Conservation (phyloP, 2,888 invertebrate genomes). For the Megalurothrips usitatus region DNA sequence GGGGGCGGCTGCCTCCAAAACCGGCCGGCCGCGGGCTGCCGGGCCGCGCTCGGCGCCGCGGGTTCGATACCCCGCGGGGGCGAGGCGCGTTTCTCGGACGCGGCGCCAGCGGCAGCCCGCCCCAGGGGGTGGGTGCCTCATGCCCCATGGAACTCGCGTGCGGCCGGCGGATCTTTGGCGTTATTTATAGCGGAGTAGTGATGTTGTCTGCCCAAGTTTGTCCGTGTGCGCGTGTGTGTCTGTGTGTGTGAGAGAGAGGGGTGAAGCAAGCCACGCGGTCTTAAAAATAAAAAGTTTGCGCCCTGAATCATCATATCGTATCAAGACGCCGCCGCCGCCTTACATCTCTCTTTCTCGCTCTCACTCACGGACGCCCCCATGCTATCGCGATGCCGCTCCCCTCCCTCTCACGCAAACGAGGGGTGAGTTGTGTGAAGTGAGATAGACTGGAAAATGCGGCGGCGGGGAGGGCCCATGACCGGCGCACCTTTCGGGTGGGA, state of each 20-base stretch:
- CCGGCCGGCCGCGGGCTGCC: no score
- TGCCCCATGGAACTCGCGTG: slow-evolving; percentile 6
- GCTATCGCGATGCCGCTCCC: neutral
- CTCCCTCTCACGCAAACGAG: no score
- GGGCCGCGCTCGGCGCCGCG: no score
- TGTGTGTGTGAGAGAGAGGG: neutral
- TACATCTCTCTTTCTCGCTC: no score
- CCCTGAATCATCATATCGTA: neutral
- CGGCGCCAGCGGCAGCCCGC: neutral
- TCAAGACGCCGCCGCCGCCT: neutral
- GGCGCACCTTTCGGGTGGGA: no score
- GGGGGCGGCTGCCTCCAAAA: neutral
- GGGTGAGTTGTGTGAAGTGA: no score
- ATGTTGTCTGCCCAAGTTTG: slow-evolving; percentile 10
- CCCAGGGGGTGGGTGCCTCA: neutral
- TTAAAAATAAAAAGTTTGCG: neutral
- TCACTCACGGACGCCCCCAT: neutral
- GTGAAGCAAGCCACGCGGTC: neutral
- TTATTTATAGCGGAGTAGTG: slow-evolving; percentile 3
- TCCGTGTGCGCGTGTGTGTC: neutral
- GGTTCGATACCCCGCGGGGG: no score
- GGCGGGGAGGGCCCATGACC: no score
- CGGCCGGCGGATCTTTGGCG: neutral
- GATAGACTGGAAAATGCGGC: no score
- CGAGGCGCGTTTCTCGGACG: neutral